Percentiles rank a stretch among this genome's conserved stretches.
These are phyloP conservation scores for Aphelenchoides avenae DNA, from an alignment of 1,140 invertebrate species.

Conservation along the genomic window DNA sequence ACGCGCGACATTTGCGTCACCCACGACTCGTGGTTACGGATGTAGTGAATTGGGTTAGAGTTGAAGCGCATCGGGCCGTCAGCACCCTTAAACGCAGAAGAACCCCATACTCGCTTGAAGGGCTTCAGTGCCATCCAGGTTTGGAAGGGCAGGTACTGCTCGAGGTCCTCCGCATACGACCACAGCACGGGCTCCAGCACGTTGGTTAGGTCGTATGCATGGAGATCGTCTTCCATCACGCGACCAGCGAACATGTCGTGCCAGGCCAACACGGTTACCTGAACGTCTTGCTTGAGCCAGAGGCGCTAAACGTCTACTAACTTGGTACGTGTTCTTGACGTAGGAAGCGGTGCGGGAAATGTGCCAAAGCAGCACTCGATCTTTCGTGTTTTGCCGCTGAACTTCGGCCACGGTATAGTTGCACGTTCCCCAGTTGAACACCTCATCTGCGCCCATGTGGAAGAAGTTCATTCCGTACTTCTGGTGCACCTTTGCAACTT, in stretches of 20 bases:
- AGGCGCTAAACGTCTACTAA: not conserved
- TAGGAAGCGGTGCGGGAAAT: conserved; percentile 47
- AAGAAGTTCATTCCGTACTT: conserved; percentile 58
- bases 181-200: conserved; percentile 53
- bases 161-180: conserved; percentile 58
- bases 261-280: conserved; percentile 53
- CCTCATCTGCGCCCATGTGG: conserved; percentile 65
- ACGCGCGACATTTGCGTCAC: conserved; percentile 40
- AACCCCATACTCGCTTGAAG: conserved; percentile 43
- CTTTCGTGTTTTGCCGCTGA: conserved; percentile 34
- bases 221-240: conserved; percentile 21
- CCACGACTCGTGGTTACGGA: conserved; percentile 57
- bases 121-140: conserved; percentile 53
- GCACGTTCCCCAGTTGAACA: conserved; percentile 53
- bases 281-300: conserved; percentile 3
- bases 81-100: conserved; percentile 45
- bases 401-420: conserved; percentile 47
- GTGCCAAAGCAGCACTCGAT: conserved; percentile 49
- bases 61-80: conserved; percentile 50
- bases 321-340: conserved; percentile 41
- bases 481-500: conserved; percentile 65
- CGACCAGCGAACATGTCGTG: conserved; percentile 51
- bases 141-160: conserved; percentile 49
- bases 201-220: conserved; percentile 37
- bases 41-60: conserved; percentile 55